These are phyloP conservation scores for Polylopha cassiicola DNA, from an alignment of 2,888 invertebrate species.

Conservation along the genomic window DNA sequence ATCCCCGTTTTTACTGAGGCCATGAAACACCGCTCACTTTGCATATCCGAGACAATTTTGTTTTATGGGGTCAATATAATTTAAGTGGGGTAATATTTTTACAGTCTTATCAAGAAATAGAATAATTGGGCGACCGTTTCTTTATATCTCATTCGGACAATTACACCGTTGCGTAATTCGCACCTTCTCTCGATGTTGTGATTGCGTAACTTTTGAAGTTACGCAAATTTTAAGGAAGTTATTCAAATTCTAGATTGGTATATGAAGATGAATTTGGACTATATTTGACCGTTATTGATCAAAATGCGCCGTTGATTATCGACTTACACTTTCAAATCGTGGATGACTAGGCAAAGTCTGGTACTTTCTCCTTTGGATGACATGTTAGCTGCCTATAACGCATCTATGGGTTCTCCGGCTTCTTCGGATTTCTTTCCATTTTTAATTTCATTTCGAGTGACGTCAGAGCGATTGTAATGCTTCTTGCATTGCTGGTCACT, in stretches of 20 bases:
- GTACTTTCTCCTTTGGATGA: constrained; percentile 52
- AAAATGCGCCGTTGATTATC: constrained; percentile 27
- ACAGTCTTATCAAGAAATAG: constrained; percentile 11
- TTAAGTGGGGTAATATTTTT: constrained; percentile 18
- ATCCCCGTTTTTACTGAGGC: constrained; percentile 14
- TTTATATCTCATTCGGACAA: constrained; percentile 9
- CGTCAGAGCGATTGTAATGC: constrained; percentile 58
- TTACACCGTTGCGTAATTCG: constrained; percentile 10
- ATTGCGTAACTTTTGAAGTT: constrained; percentile 20
- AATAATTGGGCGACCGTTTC: constrained; percentile 9
- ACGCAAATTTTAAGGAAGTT: constrained; percentile 30
- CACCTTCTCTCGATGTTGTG: constrained; percentile 12
- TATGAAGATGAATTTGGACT: constrained; percentile 17
- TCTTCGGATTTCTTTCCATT: constrained; percentile 43
- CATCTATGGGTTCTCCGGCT: constrained; percentile 52
- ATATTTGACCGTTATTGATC: constrained; percentile 21
- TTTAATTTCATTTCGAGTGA: constrained; percentile 64
- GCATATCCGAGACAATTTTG: constrained; percentile 22
- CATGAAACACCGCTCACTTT: constrained; percentile 20
- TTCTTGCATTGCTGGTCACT: constrained; percentile 50
- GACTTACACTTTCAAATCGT: constrained; percentile 65
- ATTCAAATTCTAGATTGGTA: constrained; percentile 5
- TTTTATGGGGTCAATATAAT: constrained; percentile 17
- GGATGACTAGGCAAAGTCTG: constrained; percentile 46
- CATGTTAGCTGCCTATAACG: constrained; percentile 43